These are phyloP conservation scores for Ptychobarbus kaznakovi DNA, from an alignment of 2,797 vertebrate species.

Conservation along the genomic window DNA sequence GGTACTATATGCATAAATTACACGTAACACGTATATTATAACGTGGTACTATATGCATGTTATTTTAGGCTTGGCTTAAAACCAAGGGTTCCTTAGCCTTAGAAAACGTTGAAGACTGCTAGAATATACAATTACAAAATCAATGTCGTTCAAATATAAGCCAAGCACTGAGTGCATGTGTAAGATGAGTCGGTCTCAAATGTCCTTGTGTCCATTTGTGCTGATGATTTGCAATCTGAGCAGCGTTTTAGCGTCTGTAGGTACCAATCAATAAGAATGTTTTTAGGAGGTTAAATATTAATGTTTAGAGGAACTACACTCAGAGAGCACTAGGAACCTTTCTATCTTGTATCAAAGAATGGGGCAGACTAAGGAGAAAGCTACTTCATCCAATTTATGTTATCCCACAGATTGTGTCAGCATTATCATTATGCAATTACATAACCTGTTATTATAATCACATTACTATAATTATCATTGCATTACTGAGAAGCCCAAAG, in stretches of 20 bases:
- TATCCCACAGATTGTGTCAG: neutral
- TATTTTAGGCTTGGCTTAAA: conserved; percentile 8
- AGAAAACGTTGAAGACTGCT: neutral
- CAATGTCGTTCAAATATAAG: neutral
- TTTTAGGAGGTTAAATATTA: conserved; percentile 43
- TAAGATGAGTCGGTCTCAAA: conserved; percentile 39
- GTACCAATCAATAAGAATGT: conserved; percentile 33
- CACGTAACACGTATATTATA: no score
- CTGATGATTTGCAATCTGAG: conserved; percentile 47
- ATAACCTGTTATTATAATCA: conserved; percentile 2
- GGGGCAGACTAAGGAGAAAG: neutral
- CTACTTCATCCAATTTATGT: neutral
- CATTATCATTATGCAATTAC: conserved; percentile 7
- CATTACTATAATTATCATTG: neutral
- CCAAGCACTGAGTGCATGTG: conserved; percentile 34
- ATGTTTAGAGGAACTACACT: conserved; percentile 22
- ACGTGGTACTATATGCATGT: neutral
- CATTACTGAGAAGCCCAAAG: neutral
- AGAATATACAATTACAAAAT: conserved; percentile 18
- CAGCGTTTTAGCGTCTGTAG: neutral
- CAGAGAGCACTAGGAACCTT: neutral
- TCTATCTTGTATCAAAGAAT: neutral
- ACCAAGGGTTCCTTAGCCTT: neutral
- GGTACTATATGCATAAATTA: neutral
- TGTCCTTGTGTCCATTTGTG: conserved; percentile 38